These are phyloP conservation scores for Coleophora deauratella DNA, from an alignment of 2,888 invertebrate species.

Conservation along the genomic window DNA sequence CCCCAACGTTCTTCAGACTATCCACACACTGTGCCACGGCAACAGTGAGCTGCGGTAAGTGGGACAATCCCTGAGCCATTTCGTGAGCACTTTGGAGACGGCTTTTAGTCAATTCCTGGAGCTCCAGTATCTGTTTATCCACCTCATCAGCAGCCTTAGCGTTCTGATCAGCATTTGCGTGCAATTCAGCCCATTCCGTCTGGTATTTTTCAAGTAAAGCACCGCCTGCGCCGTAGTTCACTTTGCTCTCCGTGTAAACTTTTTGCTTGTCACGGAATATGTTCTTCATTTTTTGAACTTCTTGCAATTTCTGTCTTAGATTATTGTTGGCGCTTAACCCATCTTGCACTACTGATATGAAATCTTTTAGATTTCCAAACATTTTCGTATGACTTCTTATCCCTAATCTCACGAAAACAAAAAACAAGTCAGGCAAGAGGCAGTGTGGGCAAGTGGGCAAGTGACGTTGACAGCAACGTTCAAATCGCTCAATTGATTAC, in stretches of 20 bases:
- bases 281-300: slow-evolving; percentile 59
- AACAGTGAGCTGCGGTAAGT: slow-evolving; percentile 52
- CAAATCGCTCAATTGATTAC: too few relatives aligned
- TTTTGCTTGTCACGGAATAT: slow-evolving; percentile 60
- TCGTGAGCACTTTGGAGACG: slow-evolving; percentile 49
- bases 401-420: too few relatives aligned
- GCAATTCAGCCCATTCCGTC: slow-evolving; percentile 80
- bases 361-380: slow-evolving; percentile 66
- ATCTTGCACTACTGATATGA: slow-evolving; percentile 64
- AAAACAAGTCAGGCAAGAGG: too few relatives aligned
- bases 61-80: slow-evolving; percentile 43
- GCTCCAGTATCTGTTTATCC: slow-evolving; percentile 51
- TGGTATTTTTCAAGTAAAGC: slow-evolving; percentile 81
- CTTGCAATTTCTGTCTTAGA: slow-evolving; percentile 54
- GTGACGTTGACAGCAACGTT: too few relatives aligned
- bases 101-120: slow-evolving; percentile 43
- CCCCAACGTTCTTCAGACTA: slow-evolving; percentile 69
- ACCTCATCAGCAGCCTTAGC: slow-evolving; percentile 75
- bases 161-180: slow-evolving; percentile 79
- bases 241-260: slow-evolving; percentile 42
- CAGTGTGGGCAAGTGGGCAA: too few relatives aligned
- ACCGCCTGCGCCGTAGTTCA: slow-evolving; percentile 77
- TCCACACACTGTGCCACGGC: slow-evolving; percentile 67
- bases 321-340: slow-evolving; percentile 56
- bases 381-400: slow-evolving; percentile 23